A percentile compares a stretch with the other conserved stretches of the same genome.
Conservation (phyloP, 2,113 vertebrate genomes). For the Cebus imitator region DNA sequence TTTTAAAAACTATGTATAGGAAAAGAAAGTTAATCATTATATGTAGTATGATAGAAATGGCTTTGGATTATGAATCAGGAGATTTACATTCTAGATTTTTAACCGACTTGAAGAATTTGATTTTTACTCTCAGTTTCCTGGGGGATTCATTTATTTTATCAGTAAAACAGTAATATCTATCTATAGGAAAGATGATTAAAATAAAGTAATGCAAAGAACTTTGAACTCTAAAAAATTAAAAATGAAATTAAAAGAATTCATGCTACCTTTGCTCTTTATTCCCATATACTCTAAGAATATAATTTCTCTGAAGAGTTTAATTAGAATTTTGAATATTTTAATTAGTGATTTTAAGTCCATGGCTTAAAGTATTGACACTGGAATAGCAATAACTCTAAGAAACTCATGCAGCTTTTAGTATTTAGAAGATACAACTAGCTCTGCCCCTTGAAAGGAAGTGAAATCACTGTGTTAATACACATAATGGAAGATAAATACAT, state of each 20-base stretch:
- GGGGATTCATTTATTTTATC: neutral
- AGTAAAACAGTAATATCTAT: neutral
- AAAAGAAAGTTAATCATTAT: neutral
- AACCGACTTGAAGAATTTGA: neutral
- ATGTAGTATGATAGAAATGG: neutral
- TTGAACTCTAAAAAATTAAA: constrained; percentile 32
- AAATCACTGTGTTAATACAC: neutral
- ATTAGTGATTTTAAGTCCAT: constrained; percentile 13
- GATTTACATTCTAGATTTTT: constrained; percentile 14
- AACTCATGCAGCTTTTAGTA: neutral
- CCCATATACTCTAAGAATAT: neutral
- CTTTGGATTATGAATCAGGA: neutral
- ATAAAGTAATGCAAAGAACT: constrained; percentile 27
- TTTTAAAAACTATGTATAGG: neutral
- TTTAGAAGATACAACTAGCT: neutral
- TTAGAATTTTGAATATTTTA: constrained; percentile 28
- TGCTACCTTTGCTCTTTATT: constrained; percentile 17
- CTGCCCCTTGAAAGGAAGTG: neutral
- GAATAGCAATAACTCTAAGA: neutral
- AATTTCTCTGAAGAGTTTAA: constrained; percentile 35
- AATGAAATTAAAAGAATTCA: constrained; percentile 15
- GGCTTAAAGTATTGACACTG: neutral
- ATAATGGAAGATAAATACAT: neutral
- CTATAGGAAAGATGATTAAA: constrained; percentile 5
- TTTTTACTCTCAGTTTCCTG: neutral